phyloP scores from a whole-genome alignment of 2,888 invertebrate species.

The Philonicus albiceps region DNA sequence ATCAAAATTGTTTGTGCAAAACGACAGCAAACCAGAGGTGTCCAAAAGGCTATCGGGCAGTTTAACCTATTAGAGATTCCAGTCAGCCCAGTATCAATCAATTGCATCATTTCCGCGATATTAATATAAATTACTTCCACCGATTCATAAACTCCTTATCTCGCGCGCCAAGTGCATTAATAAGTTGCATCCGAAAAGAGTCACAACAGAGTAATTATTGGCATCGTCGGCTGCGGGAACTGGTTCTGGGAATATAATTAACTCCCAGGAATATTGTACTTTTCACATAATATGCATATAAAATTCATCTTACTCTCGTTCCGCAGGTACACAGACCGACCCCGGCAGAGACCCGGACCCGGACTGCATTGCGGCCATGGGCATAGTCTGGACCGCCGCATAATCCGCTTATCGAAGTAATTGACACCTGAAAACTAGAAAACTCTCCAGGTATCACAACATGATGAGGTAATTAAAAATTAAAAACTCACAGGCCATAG shows the following conservation, averaged over 20 bases:
- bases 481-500: conserved; percentile 9
- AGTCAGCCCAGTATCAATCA: background rate
- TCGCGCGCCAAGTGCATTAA: background rate
- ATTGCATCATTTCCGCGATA: conserved; percentile 1
- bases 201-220: background rate
- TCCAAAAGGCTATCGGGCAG: background rate
- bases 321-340: background rate
- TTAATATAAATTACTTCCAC: conserved; percentile 4
- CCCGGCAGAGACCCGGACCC: background rate
- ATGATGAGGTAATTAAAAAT: conserved; percentile 33
- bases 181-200: conserved; percentile 4
- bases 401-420: conserved; percentile 33
- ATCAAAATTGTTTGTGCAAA: background rate
- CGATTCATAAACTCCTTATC: background rate
- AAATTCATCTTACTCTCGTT: background rate
- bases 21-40: background rate
- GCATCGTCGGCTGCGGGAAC: background rate
- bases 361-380: background rate
- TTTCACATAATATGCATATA: background rate
- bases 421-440: conserved; percentile 38
- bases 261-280: background rate
- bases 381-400: background rate
- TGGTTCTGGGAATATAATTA: conserved; percentile 26
- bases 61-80: background rate
- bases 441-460: conserved; percentile 31